A percentile compares a stretch with the other conserved stretches of the same genome.
Conservation (phyloP, 2,113 vertebrate genomes). For the Origma solitaria region DNA sequence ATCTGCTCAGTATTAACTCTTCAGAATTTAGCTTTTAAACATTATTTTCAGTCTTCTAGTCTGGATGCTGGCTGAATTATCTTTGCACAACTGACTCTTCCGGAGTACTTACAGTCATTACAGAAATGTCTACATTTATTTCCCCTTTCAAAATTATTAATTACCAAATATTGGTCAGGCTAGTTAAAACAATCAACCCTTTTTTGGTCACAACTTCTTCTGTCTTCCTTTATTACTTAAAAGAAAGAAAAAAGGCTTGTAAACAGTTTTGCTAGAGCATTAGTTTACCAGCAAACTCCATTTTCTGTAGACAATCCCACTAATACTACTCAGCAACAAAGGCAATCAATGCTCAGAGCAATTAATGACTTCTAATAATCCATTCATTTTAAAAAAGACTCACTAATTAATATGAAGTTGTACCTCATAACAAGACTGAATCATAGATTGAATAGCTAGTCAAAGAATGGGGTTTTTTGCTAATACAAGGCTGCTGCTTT, state of each 20-base stretch:
- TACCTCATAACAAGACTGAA: not conserved
- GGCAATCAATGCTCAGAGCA: not conserved
- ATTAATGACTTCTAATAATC: not conserved
- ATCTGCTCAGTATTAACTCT: not conserved
- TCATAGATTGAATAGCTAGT: not conserved
- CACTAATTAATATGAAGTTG: not conserved
- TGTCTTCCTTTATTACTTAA: not conserved
- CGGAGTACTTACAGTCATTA: slow-evolving; percentile 55
- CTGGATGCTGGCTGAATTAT: not conserved
- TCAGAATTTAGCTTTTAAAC: not conserved
- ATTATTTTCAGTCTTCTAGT: slow-evolving; percentile 1
- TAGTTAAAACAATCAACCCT: not conserved
- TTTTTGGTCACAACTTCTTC: not conserved
- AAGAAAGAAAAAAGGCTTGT: not conserved
- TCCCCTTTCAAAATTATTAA: slow-evolving; percentile 60
- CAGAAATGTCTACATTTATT: slow-evolving; percentile 47
- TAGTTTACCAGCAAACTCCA: not conserved
- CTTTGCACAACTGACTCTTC: slow-evolving; percentile 41
- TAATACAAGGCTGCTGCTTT: not conserved
- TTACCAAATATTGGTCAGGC: slow-evolving; percentile 23
- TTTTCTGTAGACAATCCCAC: not conserved
- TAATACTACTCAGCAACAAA: not conserved
- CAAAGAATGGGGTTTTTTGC: not conserved
- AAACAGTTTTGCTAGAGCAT: not conserved
- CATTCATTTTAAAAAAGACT: not conserved